Conservation (phyloP, 1,140 invertebrate genomes). For the Drosophila grimshawi region DNA sequence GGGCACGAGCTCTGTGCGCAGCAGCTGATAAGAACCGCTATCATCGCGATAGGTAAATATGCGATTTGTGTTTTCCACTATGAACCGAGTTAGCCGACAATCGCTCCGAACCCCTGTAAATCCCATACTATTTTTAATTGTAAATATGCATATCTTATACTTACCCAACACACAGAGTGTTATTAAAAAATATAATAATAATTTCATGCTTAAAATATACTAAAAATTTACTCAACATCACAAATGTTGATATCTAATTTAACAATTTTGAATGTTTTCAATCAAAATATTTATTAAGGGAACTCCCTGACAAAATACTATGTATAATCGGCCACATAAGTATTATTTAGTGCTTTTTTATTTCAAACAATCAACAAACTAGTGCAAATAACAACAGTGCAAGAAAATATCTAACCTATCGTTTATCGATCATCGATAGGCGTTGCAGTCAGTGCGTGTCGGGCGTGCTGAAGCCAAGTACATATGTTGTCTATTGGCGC, state of each 20-base stretch:
- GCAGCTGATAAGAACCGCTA: slow-evolving; percentile 41
- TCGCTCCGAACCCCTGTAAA: slow-evolving; percentile 18
- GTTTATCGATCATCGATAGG: slow-evolving; percentile 9
- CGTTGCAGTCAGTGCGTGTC: slow-evolving; percentile 18
- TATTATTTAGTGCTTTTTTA: slow-evolving; percentile 13
- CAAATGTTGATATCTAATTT: background rate
- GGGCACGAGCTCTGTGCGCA: slow-evolving; percentile 52
- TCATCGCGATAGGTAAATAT: slow-evolving; percentile 57
- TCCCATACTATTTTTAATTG: too few species aligned
- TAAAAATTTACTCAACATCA: background rate
- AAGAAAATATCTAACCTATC: background rate
- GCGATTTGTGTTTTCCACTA: slow-evolving; percentile 56
- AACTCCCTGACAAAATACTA: background rate
- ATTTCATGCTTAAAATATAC: slow-evolving; percentile 32
- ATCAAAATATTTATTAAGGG: background rate
- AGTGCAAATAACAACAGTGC: background rate
- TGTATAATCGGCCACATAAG: background rate
- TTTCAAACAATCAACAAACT: background rate
- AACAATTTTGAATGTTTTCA: background rate
- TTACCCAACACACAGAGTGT: slow-evolving; percentile 25
- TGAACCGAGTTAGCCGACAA: slow-evolving; percentile 19
- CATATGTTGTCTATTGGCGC: background rate
- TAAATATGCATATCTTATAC: background rate
- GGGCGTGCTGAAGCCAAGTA: too few species aligned
- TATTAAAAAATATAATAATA: background rate